Evolutionary conservation across 1,140 invertebrate species (phyloP), one percentile per base, ranked within the genome.

Genomic region (Calliphora vicina): DNA sequence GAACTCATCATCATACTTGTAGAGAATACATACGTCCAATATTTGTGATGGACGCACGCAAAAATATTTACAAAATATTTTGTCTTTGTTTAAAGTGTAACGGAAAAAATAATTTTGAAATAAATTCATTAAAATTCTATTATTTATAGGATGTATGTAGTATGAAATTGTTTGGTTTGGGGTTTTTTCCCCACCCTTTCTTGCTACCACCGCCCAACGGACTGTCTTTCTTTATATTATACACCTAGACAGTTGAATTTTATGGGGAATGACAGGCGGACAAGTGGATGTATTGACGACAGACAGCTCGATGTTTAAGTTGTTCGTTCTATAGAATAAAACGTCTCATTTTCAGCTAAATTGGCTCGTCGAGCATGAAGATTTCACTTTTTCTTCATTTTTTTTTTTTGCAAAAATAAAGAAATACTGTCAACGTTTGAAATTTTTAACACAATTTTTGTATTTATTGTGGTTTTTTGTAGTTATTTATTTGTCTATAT

Each of bases 371-470:
- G 61, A 67, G 61, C 61, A 67, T 67, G 61, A 67, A 23, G 20
- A 67, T 67, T 67, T 67, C 61, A 67, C 23, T 67, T 67, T 23
- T 6, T 61, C 50, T n/a, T n/a, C n/a, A n/a, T n/a, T n/a, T n/a
- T n/a, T n/a, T n/a, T n/a, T n/a, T 17, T n/a, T n/a, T 17, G 17
- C 4, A 57, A 57, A 57, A 57, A 57, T 5, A 50, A n/a, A n/a
- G n/a, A 57, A 67, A 67, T 10, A 20, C 61, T 23, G 23, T 23
- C n/a, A 67, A 20, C n/a, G n/a, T 67, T 67, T 67, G 23, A 67
- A 67, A 67, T 67, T 67, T 67, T 67, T 67, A 67, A 67, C 61
- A 67, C 61, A 67, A 67, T 23, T 67, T 67, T 67, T n/a, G 8
- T 50, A 9, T 23, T 67, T 67, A 23, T 67, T 57, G 15, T 57